A percentile compares a stretch with the other conserved stretches of the same genome.
These are phyloP conservation scores for Gobionotothen gibberifrons DNA, from an alignment of 2,797 vertebrate species.

Conservation along the genomic window DNA sequence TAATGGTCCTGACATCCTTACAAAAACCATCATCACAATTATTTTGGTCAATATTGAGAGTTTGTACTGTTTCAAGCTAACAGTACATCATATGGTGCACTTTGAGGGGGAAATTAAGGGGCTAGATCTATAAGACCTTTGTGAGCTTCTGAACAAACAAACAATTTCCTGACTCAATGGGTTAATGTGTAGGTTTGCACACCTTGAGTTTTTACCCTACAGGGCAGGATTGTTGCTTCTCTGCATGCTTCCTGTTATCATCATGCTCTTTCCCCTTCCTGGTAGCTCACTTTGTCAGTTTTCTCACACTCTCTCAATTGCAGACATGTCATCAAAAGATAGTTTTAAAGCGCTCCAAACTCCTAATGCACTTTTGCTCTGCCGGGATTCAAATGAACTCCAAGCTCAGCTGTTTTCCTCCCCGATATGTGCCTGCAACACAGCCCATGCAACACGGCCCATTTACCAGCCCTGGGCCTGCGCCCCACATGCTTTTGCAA, in stretches of 20 bases:
- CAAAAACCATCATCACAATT: no score
- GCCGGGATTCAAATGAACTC: constrained; percentile 38
- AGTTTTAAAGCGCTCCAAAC: constrained; percentile 13
- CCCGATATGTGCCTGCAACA: constrained; percentile 42
- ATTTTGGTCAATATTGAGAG: no score
- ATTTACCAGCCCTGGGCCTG: constrained; percentile 46
- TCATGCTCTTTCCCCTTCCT: not conserved
- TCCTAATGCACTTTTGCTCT: constrained; percentile 30
- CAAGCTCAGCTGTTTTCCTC: constrained; percentile 55
- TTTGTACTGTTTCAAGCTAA: no score
- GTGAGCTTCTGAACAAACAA: not conserved
- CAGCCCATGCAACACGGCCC: constrained; percentile 57
- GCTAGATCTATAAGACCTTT: not conserved
- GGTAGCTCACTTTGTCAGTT: not conserved
- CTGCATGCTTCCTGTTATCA: not conserved
- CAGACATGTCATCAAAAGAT: constrained; percentile 21
- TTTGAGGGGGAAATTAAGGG: no score
- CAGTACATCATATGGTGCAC: no score
- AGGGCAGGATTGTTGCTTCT: not conserved
- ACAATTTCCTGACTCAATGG: not conserved
- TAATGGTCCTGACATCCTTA: not conserved
- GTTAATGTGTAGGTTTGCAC: not conserved
- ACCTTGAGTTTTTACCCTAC: not conserved
- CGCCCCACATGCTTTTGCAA: constrained; percentile 45
- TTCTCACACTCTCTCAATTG: constrained; percentile 2